Evolutionary conservation across 1,140 invertebrate genomes (phyloP), one percentile per base, ranked within the genome.

Genomic region (Palaemon carinicauda): DNA sequence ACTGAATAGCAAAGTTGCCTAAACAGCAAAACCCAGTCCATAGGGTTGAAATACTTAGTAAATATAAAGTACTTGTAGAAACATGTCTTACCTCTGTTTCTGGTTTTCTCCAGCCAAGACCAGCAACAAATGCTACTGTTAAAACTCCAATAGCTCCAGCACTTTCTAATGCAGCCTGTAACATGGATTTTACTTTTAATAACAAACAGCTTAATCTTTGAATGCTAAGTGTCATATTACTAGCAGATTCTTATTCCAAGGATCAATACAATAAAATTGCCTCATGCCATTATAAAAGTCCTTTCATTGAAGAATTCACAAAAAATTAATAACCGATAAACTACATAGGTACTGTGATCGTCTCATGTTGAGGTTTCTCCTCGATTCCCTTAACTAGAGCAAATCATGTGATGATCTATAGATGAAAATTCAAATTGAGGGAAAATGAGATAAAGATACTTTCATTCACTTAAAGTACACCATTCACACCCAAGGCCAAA

Each of bases 131-230:
- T 17, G 89, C 85, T 21, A 89, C 65, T 29, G 78, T 79, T 17
- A 89, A 56, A 17, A 84, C 83, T 15, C 71, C 88, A 19, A 89
- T 88, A 17, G 89, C 88, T 14, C 89, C 89, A 60, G 89, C 86
- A 31, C 89, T 88, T 31, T 84, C 85, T 29, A 86, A 88, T 12
- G 81, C 88, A 71, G 89, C 85, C 89, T 89, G 74, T 50, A 85
- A 53, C 12, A 41, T 31, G 12, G 24, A 86, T 29, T 79, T 21
- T 24, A 82, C 19, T 41, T 53, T 53, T 27, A 41, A 69, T n/a
- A 24, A 27, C 24, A 69, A 27, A 69, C 24, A 69, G 10, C 7
- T 27, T 4, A 24, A 69, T 2, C 14, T 10, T 12, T 69, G 14
- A 69, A n/a, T 14, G 14, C 33, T 9, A 4, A 41, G 3, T 41